Percentiles rank a stretch among this genome's conserved stretches.
Evolutionary conservation across 2,797 vertebrate species (phyloP).

Genomic region (Lates japonicus): DNA sequence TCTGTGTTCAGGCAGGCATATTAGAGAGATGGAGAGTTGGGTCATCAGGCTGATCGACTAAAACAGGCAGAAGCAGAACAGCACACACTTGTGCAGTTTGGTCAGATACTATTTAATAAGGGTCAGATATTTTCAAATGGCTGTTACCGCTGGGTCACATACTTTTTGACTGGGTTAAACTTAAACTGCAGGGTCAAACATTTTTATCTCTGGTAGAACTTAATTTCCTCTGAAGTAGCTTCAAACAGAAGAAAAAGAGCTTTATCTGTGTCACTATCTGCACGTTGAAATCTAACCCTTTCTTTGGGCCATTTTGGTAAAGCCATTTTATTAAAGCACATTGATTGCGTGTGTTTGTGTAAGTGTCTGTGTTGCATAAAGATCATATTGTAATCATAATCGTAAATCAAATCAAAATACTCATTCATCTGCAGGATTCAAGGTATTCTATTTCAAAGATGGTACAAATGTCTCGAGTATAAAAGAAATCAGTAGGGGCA

Average conservation of each 20-base stretch:
- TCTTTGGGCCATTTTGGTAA: constrained; percentile 9
- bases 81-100: constrained; percentile 38
- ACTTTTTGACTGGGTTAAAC: constrained; percentile 53
- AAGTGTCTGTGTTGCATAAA: constrained; percentile 8
- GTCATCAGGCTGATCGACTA: constrained; percentile 54
- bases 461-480: constrained; percentile 1
- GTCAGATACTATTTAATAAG: constrained; percentile 63
- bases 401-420: constrained; percentile 19
- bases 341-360: constrained; percentile 9
- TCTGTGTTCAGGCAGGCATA: constrained; percentile 41
- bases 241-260: constrained; percentile 19
- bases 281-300: constrained; percentile 14
- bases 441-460: constrained; percentile 8
- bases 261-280: constrained; percentile 10
- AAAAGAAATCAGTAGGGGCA: constrained; percentile 30
- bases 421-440: constrained; percentile 16
- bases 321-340: not conserved
- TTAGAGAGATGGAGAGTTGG: constrained; percentile 20
- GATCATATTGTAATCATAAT: constrained; percentile 17
- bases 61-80: constrained; percentile 48
- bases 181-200: constrained; percentile 62
- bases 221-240: constrained; percentile 32
- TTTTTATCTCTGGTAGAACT: constrained; percentile 52
- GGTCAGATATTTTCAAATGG: constrained; percentile 72
- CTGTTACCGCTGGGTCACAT: constrained; percentile 66